Evolutionary conservation across 2,113 vertebrate species (phyloP), one percentile per base, ranked within the genome.

Genomic region (Festucalex cinctus): DNA sequence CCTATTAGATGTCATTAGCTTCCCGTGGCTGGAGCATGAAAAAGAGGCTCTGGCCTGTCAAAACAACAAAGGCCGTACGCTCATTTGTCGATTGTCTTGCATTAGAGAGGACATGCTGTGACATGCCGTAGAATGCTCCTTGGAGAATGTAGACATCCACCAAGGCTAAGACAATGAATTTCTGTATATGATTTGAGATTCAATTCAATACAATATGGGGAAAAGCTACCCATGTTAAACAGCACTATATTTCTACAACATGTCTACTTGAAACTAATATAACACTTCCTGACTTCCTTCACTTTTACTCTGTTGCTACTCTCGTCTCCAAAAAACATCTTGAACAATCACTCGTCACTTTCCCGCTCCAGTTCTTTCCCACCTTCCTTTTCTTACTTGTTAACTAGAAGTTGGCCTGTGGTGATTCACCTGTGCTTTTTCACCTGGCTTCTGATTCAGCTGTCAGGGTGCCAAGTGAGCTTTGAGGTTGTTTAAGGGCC

Each of bases 401-500:
- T 72, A 71, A 79, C 64, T 74, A 68, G 62, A 65, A 62, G 67
- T 70, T 73, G 74, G 84, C 88, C 86, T 71, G 79, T 73, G 83
- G 87, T 85, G 67, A 68, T 88, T 87, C 87, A 91, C 87, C 89
- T 88, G 88, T 86, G 86, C 76, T 71, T 77, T 71, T 76, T 83
- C 83, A 80, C 75, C 84, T 74, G 76, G 70, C 67, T 80, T 68
- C 67, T 75, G 71, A 85, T 79, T 77, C 76, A 76, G 75, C 75
- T 74, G 70, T 71, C 56, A 76, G 63, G 73, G 72, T 66, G 66
- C 60, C 72, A 59, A 57, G 44, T 77, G 76, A 46, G 44, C 17
- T 19, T 46, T 19, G 5, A 79, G 69, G 71, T 75, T 79, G 69
- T 43, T 2, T 17, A 22, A 71, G 44, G 60, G 70, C 76, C 36